Percentiles rank a stretch among this genome's conserved stretches.
phyloP scores from a whole-genome alignment of 2,113 vertebrate genomes.

The Tinamus guttatus region DNA sequence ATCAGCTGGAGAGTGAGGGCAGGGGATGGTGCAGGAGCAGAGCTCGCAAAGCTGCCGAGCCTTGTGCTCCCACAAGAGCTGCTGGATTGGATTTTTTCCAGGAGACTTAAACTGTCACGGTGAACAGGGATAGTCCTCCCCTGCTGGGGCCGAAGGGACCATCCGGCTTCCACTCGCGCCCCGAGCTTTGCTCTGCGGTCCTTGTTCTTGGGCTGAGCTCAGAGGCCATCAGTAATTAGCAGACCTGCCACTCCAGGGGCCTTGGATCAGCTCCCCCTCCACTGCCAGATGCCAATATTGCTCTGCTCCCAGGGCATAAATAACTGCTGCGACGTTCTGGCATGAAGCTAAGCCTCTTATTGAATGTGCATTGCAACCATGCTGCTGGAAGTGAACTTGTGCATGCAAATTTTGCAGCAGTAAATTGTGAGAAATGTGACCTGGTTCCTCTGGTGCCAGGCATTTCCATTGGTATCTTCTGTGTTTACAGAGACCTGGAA shows the following conservation, averaged over 20 bases:
- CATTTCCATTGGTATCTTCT: not conserved
- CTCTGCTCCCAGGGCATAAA: not conserved
- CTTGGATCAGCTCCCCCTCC: not conserved
- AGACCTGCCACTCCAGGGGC: not conserved
- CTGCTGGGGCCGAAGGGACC: rapidly evolving
- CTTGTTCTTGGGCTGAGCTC: not conserved
- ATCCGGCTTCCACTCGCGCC: rapidly evolving
- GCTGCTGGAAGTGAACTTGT: not conserved
- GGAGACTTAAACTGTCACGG: not conserved
- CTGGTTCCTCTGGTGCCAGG: rapidly evolving
- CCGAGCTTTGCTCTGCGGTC: rapidly evolving
- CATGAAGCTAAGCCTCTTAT: not conserved
- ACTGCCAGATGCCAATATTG: rapidly evolving
- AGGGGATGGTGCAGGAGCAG: not conserved
- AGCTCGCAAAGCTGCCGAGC: not conserved
- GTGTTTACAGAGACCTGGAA: not conserved
- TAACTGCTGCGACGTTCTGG: rapidly evolving
- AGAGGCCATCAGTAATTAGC: not conserved
- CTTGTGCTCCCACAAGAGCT: not conserved
- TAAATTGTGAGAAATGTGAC: not conserved
- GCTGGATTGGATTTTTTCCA: not conserved
- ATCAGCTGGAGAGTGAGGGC: not conserved
- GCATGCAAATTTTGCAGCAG: not conserved
- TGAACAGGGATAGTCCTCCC: rapidly evolving
- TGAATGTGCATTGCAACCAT: rapidly evolving